Percentiles rank a stretch among this genome's conserved stretches.
Evolutionary conservation across 2,797 vertebrate species (phyloP).

Genomic region (Sebastes oblongus): DNA sequence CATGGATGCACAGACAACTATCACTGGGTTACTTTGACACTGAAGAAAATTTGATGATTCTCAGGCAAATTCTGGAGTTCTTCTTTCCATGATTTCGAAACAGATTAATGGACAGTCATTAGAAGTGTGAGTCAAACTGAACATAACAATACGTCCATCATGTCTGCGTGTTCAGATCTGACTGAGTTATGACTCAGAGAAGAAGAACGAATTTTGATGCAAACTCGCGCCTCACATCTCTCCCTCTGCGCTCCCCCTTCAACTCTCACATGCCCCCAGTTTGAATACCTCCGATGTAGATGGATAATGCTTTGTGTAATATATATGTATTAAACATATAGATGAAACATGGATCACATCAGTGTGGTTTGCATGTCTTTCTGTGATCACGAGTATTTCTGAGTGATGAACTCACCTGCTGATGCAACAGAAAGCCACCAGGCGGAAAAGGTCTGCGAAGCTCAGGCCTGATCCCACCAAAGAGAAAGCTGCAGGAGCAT

Average conservation of each 20-base stretch:
- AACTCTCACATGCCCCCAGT: not conserved
- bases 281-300: not conserved
- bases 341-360: not conserved
- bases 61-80: not conserved
- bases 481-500: constrained; percentile 85
- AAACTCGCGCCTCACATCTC: not conserved
- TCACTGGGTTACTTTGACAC: not conserved
- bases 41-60: not conserved
- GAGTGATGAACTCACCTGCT: constrained; percentile 88
- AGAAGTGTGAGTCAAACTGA: not conserved
- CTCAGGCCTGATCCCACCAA: constrained; percentile 93
- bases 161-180: not conserved
- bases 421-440: constrained; percentile 96
- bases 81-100: not conserved
- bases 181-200: not conserved
- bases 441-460: constrained; percentile 93
- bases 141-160: no score
- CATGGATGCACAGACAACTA: not conserved
- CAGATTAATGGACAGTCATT: not conserved
- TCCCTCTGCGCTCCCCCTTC: not conserved
- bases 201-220: not conserved
- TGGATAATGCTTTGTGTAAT: not conserved
- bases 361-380: not conserved
- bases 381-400: not conserved
- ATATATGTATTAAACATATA: not conserved